These are phyloP conservation scores for Siniperca chuatsi DNA, from an alignment of 2,113 vertebrate genomes.

Conservation along the genomic window DNA sequence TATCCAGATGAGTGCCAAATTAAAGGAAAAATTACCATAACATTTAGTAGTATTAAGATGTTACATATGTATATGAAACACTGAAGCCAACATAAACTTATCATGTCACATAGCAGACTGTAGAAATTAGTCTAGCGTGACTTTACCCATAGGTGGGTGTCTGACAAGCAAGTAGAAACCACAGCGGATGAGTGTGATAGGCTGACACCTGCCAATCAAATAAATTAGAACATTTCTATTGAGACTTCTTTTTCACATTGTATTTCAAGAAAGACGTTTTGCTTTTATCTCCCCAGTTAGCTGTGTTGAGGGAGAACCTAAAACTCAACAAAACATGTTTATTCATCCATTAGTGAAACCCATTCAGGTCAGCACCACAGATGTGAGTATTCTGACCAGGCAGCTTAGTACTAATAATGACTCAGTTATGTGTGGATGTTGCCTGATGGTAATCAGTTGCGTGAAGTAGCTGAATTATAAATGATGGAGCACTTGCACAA, in stretches of 20 bases:
- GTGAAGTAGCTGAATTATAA: slow-evolving; percentile 10
- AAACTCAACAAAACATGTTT: slow-evolving; percentile 12
- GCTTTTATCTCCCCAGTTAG: neutral
- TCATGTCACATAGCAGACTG: no score
- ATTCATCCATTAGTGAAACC: slow-evolving; percentile 10
- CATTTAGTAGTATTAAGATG: neutral
- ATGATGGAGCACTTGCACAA: neutral
- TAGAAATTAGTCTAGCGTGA: neutral
- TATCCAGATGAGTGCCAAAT: neutral
- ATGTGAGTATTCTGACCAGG: slow-evolving; percentile 26
- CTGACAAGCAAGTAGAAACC: neutral
- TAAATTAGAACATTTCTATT: neutral
- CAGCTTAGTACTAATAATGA: slow-evolving; percentile 33
- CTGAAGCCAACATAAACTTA: neutral
- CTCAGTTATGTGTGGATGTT: slow-evolving; percentile 18
- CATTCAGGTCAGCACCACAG: slow-evolving; percentile 1
- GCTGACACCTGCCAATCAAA: slow-evolving; percentile 29
- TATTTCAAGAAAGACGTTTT: neutral
- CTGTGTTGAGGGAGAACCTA: neutral
- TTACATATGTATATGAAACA: neutral
- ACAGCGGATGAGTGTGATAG: neutral
- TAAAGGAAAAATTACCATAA: neutral
- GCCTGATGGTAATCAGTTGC: slow-evolving; percentile 26
- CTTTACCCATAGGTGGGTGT: neutral
- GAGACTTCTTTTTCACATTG: neutral